Evolutionary conservation across 2,797 vertebrate species (phyloP).

Genomic region (Oreonectes daqikongensis): DNA sequence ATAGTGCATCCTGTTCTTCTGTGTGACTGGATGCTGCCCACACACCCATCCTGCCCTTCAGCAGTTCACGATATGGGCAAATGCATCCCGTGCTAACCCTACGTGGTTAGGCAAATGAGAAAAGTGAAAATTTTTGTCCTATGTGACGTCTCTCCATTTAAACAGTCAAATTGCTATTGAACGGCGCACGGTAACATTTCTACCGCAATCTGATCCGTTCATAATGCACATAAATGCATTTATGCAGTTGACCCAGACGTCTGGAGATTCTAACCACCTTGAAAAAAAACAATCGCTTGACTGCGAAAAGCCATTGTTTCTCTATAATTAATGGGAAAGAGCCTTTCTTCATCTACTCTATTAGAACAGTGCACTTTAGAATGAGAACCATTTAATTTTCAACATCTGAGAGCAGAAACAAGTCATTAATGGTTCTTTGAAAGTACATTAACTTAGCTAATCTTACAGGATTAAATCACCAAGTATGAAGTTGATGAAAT

Average conservation of each 20-base stretch:
- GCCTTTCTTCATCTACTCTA: constrained; percentile 3
- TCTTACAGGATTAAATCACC: constrained; percentile 46
- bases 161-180: background rate
- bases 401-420: constrained; percentile 37
- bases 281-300: constrained; percentile 14
- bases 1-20: constrained; percentile 41
- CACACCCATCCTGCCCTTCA: constrained; percentile 30
- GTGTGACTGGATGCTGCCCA: constrained; percentile 30
- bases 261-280: background rate
- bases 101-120: background rate
- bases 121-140: background rate
- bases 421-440: constrained; percentile 50
- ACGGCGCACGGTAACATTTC: background rate
- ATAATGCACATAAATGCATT: background rate
- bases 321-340: constrained; percentile 39
- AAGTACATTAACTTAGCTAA: constrained; percentile 46
- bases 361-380: constrained; percentile 14
- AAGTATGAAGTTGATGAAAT: constrained; percentile 47
- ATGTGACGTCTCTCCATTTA: background rate
- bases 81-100: constrained; percentile 9
- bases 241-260: constrained; percentile 2
- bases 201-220: background rate
- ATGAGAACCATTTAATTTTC: constrained; percentile 48
- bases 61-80: constrained; percentile 23
- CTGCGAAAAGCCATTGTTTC: constrained; percentile 26